Conservation (phyloP, 2,797 vertebrate species). For the Yasuhikotakia modesta region DNA sequence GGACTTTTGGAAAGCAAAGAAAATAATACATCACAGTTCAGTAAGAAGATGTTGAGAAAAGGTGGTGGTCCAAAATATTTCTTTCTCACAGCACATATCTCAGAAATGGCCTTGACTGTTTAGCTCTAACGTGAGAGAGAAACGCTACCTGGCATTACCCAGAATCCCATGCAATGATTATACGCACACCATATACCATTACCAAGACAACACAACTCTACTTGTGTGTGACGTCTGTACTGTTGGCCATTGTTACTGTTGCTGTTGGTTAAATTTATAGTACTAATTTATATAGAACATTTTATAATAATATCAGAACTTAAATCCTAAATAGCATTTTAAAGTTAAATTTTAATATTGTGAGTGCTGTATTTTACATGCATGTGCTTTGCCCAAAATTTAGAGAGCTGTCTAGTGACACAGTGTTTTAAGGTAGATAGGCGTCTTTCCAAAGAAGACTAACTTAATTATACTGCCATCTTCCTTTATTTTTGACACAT, state of each 20-base stretch:
- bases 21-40: conserved; percentile 72
- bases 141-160: conserved; percentile 8
- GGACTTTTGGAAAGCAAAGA: conserved; percentile 78
- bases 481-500: not conserved
- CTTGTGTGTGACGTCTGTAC: not conserved
- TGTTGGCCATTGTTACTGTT: not conserved
- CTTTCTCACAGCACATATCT: conserved; percentile 38
- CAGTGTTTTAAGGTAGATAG: not conserved
- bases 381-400: not conserved
- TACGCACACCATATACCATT: not conserved
- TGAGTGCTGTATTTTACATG: not conserved
- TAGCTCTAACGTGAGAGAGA: conserved; percentile 29
- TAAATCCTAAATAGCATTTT: not conserved
- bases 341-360: not conserved
- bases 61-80: conserved; percentile 47
- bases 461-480: no score
- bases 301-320: not conserved
- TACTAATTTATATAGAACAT: not conserved
- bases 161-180: not conserved
- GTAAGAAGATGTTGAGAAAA: conserved; percentile 34
- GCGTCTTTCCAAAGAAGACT: not conserved
- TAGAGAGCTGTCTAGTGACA: not conserved
- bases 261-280: not conserved
- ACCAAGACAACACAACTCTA: not conserved
- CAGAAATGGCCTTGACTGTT: conserved; percentile 18